Evolutionary conservation across 2,797 vertebrate species (phyloP).

Genomic region (Chelmon rostratus): DNA sequence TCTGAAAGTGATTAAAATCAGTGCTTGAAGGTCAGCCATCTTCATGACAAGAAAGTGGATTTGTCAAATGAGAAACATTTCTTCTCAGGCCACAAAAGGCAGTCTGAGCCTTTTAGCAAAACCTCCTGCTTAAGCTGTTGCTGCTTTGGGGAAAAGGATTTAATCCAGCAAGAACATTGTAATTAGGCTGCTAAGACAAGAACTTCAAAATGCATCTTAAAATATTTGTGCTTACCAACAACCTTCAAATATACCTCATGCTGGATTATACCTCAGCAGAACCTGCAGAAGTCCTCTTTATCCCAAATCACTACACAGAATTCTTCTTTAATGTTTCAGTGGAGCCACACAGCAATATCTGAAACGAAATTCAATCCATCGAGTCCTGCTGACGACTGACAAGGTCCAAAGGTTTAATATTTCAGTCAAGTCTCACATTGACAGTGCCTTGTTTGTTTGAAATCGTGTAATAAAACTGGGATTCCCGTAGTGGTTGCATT

Average conservation of each 20-base stretch:
- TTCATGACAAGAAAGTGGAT: slow-evolving; percentile 15
- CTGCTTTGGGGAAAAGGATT: slow-evolving; percentile 30
- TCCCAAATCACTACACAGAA: background rate
- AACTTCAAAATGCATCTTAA: slow-evolving; percentile 23
- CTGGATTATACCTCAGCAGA: background rate
- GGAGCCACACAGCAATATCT: background rate
- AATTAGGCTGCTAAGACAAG: slow-evolving; percentile 31
- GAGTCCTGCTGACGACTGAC: slow-evolving; percentile 8
- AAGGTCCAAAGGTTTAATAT: slow-evolving; percentile 13
- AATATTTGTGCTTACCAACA: slow-evolving; percentile 18
- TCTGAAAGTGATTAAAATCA: slow-evolving; percentile 32
- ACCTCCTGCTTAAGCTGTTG: slow-evolving; percentile 18
- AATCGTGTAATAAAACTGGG: slow-evolving; percentile 25
- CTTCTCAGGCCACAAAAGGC: slow-evolving; percentile 11
- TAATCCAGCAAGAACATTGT: slow-evolving; percentile 40
- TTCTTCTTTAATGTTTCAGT: slow-evolving; percentile 12
- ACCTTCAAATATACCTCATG: background rate
- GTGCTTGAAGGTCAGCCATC: slow-evolving; percentile 38
- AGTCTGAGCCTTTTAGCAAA: slow-evolving; percentile 11
- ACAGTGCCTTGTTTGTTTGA: slow-evolving; percentile 19
- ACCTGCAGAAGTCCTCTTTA: background rate
- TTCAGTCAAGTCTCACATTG: background rate
- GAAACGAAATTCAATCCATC: background rate
- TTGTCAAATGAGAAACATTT: slow-evolving; percentile 49
- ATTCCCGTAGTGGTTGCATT: background rate